These are phyloP conservation scores for Agapostemon virescens DNA, from an alignment of 2,888 invertebrate genomes.

Conservation along the genomic window DNA sequence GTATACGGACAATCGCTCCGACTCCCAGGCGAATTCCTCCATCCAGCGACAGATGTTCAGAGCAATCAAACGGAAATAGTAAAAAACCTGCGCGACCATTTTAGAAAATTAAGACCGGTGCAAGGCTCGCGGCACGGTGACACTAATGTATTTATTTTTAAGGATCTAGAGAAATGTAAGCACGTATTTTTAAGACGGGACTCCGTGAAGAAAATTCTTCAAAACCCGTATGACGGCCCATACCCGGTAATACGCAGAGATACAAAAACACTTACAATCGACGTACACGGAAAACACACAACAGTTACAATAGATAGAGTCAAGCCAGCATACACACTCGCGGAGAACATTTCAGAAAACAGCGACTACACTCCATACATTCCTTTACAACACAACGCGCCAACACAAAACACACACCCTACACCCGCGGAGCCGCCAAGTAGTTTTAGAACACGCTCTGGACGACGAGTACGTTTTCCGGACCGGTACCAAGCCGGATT, in stretches of 20 bases:
- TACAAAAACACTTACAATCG: not conserved
- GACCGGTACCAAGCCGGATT: too few species aligned
- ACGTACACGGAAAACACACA: not conserved
- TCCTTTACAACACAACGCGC: too few species aligned
- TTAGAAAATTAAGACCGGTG: not conserved
- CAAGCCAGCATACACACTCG: not conserved
- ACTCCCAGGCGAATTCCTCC: slow-evolving; percentile 3
- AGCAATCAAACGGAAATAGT: not conserved
- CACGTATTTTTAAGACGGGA: not conserved
- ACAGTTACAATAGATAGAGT: not conserved
- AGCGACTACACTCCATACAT: too few species aligned
- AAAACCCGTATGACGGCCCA: not conserved
- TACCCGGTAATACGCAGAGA: not conserved
- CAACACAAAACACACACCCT: too few species aligned
- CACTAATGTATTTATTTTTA: not conserved
- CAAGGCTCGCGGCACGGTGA: too few species aligned
- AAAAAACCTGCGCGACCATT: not conserved
- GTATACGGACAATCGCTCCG: not conserved
- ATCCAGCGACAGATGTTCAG: not conserved
- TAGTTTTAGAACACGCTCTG: too few species aligned
- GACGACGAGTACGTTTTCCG: too few species aligned
- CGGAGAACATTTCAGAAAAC: not conserved
- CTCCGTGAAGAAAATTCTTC: not conserved
- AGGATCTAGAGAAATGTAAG: not conserved
- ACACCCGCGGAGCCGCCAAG: too few species aligned